These are phyloP conservation scores for Fratercula arctica DNA, from an alignment of 2,797 vertebrate genomes.

Conservation along the genomic window DNA sequence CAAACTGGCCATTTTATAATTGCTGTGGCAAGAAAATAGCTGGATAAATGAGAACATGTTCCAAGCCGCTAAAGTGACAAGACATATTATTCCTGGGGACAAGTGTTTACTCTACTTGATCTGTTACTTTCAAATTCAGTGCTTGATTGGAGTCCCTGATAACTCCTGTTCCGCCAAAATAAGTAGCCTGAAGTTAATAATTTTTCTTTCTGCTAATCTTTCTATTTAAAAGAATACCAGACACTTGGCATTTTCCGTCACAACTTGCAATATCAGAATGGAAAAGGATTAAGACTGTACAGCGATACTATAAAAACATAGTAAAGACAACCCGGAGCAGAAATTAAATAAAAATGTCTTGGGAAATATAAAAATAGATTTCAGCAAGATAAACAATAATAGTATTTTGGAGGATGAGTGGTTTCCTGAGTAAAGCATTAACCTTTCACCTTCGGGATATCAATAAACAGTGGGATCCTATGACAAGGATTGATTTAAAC, in stretches of 20 bases:
- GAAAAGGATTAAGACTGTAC: constrained; percentile 61
- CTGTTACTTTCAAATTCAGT: constrained; percentile 30
- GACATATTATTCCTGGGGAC: constrained; percentile 29
- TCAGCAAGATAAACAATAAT: constrained; percentile 71
- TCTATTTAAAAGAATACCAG: constrained; percentile 39
- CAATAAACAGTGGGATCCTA: constrained; percentile 43
- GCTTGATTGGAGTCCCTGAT: constrained; percentile 45
- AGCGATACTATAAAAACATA: constrained; percentile 61
- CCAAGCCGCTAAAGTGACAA: constrained; percentile 29
- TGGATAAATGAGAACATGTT: constrained; percentile 42
- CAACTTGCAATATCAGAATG: constrained; percentile 63
- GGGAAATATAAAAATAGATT: constrained; percentile 72
- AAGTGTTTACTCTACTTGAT: constrained; percentile 38
- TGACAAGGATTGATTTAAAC: constrained; percentile 55
- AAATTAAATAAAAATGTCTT: constrained; percentile 70
- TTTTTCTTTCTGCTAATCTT: constrained; percentile 57
- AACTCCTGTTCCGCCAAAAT: constrained; percentile 36
- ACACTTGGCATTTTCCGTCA: constrained; percentile 63
- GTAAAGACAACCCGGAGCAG: constrained; percentile 32
- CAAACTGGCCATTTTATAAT: constrained; percentile 35
- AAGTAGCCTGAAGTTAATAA: constrained; percentile 59
- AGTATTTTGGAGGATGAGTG: constrained; percentile 67
- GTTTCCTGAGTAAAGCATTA: constrained; percentile 70
- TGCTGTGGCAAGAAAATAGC: constrained; percentile 31
- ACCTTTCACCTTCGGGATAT: constrained; percentile 66